Evolutionary conservation across 1,140 invertebrate genomes (phyloP).

Genomic region (Bombus confusus): DNA sequence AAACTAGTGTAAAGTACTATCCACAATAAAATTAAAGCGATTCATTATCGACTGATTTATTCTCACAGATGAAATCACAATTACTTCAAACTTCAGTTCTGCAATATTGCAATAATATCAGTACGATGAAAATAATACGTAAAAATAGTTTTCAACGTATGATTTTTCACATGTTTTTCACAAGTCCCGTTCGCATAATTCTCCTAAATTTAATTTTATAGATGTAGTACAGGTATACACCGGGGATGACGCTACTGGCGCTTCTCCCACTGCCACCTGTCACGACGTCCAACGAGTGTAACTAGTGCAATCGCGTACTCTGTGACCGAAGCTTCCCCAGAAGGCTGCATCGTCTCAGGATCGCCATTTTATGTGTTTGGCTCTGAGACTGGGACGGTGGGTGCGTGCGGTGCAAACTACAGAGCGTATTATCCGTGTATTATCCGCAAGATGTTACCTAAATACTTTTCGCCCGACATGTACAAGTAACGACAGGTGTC

Average conservation of each 20-base stretch:
- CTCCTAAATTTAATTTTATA: background rate
- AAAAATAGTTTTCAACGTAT: background rate
- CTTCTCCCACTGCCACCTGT: constrained; percentile 23
- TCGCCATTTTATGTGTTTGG: constrained; percentile 80
- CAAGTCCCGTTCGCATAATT: constrained; percentile 11
- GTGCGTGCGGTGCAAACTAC: constrained; percentile 56
- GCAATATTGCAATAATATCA: background rate
- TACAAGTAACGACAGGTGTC: constrained; percentile 73
- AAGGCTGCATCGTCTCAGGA: constrained; percentile 68
- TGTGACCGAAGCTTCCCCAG: constrained; percentile 64
- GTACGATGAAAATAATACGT: background rate
- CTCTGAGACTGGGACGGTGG: constrained; percentile 72
- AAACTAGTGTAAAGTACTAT: constrained; percentile 11
- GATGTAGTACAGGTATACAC: background rate
- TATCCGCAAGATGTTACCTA: constrained; percentile 73
- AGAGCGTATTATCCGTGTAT: constrained; percentile 47
- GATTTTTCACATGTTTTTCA: background rate
- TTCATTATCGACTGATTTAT: background rate
- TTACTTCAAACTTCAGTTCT: background rate
- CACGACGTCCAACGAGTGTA: background rate
- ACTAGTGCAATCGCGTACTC: constrained; percentile 51
- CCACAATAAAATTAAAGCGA: background rate
- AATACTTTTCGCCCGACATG: constrained; percentile 73
- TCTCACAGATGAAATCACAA: too few relatives aligned
- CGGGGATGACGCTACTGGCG: background rate